These are phyloP conservation scores for Phyllotis vaccarum DNA, from an alignment of 2,797 vertebrate genomes.

Conservation along the genomic window DNA sequence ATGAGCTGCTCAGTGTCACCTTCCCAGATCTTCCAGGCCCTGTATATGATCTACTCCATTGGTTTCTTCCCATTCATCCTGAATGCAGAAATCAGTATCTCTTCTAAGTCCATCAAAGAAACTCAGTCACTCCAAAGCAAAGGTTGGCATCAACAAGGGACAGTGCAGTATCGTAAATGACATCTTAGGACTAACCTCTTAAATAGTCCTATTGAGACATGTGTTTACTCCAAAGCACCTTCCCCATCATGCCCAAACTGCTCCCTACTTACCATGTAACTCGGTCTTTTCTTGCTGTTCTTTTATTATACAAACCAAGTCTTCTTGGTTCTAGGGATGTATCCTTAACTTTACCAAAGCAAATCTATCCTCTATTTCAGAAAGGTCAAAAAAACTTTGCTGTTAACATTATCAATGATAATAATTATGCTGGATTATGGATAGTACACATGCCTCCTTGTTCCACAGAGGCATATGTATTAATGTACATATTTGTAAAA, in stretches of 20 bases:
- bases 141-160: neutral
- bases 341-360: neutral
- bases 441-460: neutral
- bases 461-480: neutral
- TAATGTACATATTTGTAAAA: neutral
- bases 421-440: neutral
- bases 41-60: neutral
- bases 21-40: neutral
- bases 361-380: neutral
- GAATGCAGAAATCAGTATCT: neutral
- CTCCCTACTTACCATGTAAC: neutral
- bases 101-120: neutral
- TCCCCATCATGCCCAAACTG: neutral
- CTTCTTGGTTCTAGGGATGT: neutral
- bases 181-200: neutral
- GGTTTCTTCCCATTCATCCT: neutral
- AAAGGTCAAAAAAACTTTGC: neutral
- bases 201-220: neutral
- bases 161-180: neutral
- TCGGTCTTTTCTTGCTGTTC: neutral
- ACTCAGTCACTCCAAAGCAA: neutral
- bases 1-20: neutral
- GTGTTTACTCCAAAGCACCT: neutral
- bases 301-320: slow-evolving; percentile 17
- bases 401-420: neutral